Percentiles rank a stretch among this genome's conserved stretches.
phyloP scores from a whole-genome alignment of 2,797 vertebrate genomes.

The Lutjanus argentimaculatus region DNA sequence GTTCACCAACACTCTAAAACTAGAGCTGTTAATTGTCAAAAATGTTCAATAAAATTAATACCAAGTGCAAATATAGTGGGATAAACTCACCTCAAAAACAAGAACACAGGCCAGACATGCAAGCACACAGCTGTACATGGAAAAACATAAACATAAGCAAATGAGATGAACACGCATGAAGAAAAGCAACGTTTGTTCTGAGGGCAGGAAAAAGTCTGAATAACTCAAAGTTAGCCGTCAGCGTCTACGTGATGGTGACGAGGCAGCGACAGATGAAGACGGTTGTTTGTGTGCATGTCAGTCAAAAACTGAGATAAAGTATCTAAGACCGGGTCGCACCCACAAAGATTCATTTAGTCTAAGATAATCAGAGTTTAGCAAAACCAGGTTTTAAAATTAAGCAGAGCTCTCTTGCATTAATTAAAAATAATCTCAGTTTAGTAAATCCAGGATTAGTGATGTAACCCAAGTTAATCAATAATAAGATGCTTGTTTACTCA shows the following conservation, averaged over 20 bases:
- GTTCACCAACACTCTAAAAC: not conserved
- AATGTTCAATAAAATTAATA: not conserved
- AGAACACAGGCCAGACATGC: not conserved
- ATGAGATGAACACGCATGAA: not conserved
- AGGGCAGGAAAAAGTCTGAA: not conserved
- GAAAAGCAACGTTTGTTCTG: not conserved
- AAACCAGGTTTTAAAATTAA: too few relatives aligned
- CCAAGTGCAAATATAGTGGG: not conserved
- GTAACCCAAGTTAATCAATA: too few relatives aligned
- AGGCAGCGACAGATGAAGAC: conserved; percentile 3
- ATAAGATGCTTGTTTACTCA: too few relatives aligned
- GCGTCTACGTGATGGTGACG: conserved; percentile 20
- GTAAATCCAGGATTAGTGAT: too few relatives aligned
- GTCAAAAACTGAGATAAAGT: not conserved
- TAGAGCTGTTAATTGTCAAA: not conserved
- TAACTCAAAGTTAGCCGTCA: not conserved
- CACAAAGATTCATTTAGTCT: too few relatives aligned
- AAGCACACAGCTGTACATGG: not conserved
- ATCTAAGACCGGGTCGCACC: too few relatives aligned
- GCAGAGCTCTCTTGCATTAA: too few relatives aligned
- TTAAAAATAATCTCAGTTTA: too few relatives aligned
- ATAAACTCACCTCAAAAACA: not conserved
- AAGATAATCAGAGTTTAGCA: too few relatives aligned
- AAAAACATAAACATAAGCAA: conserved; percentile 7
- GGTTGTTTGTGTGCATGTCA: conserved; percentile 30